Evolutionary conservation across 2,113 vertebrate species (phyloP), one percentile per base, ranked within the genome.

Genomic region (Callopanchax toddi): DNA sequence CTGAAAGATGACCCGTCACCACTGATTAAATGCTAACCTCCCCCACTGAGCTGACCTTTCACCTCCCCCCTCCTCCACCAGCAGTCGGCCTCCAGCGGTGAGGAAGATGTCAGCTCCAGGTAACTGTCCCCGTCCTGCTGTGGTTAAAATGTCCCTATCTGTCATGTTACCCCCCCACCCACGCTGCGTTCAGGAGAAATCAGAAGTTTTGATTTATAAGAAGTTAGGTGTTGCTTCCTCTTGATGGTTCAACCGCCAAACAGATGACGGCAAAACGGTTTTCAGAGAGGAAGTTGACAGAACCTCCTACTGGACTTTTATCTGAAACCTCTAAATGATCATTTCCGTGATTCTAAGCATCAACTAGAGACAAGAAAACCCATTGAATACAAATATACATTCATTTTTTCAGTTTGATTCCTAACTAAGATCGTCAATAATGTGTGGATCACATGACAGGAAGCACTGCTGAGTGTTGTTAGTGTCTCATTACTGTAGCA

Each of bases 141-240:
- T 0, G 81, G 70, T 42, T 54, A 54, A 86, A 87, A 82, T 82
- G 82, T 74, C 72, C 65, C 64, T 1, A 34, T 34, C 51, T 4
- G 21, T 74, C 83, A 67, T 44, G 40, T 16, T 9, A 6, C 7
- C 32, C 34, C 1, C 17, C 52, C 6, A 11, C 16, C 17, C 10
- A 17, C n/a, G 8, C 9, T 11, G 34, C 6, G 8, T 36, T 36
- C 34, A 36, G 6, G 11, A n/a, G n/a, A n/a, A 36, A 12, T 36
- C 34, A 36, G 11, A 12, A 4, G 26, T 32, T 32, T 32, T 8
- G 5, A 11, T 25, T 10, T 9, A 29, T 12, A 7, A 32, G 5
- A 13, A 40, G 8, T n/a, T 25, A 17, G 25, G 48, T 51, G 16
- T 6, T 51, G 25, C 25, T 51, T 29, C 48, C 48, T n/a, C 15